phyloP scores from a whole-genome alignment of 2,113 vertebrate species.

The Macquaria australasica region DNA sequence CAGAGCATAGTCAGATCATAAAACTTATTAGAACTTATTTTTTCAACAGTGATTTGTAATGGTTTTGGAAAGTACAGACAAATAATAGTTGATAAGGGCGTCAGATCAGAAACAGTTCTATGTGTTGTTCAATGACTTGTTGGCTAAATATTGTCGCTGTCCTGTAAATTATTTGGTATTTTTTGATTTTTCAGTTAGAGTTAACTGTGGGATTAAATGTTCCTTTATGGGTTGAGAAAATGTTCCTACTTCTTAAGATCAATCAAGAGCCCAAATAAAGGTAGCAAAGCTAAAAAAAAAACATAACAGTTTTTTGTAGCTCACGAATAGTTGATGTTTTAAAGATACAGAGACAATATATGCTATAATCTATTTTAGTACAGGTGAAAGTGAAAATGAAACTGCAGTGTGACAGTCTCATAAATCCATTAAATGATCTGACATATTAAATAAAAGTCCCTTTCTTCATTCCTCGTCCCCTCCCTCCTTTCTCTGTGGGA shows the following conservation, averaged over 20 bases:
- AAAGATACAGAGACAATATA: not conserved
- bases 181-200: not conserved
- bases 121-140: not conserved
- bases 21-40: not conserved
- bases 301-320: not conserved
- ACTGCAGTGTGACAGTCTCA: not conserved
- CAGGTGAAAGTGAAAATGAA: not conserved
- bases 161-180: not conserved
- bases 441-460: slow-evolving; percentile 40
- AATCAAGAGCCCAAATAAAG: not conserved
- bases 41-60: no score
- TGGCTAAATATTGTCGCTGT: not conserved
- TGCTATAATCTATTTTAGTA: slow-evolving; percentile 11
- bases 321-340: not conserved
- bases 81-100: not conserved
- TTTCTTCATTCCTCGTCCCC: not conserved
- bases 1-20: not conserved
- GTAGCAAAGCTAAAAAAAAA: not conserved
- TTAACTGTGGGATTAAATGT: not conserved
- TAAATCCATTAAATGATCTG: slow-evolving; percentile 25
- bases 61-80: not conserved
- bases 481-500: slow-evolving; percentile 31
- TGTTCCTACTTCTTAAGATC: not conserved
- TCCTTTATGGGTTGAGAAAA: not conserved
- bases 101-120: not conserved